A percentile compares a stretch with the other conserved stretches of the same genome.
Evolutionary conservation across 2,888 invertebrate genomes (phyloP).

Genomic region (Sinohyriopsis cumingii): DNA sequence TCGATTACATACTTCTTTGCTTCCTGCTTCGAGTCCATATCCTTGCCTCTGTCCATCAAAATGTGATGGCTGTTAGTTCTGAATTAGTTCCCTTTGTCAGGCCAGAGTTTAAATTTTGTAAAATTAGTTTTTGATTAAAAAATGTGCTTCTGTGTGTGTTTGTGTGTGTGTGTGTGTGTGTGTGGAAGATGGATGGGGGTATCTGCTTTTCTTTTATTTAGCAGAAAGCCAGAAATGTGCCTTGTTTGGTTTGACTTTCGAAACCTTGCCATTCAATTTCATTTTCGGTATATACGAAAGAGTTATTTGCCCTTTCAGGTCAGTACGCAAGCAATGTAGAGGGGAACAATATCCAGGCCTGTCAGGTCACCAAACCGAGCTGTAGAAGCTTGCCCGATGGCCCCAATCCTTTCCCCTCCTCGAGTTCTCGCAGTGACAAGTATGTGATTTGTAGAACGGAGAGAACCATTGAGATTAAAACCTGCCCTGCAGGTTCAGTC

Average conservation of each 20-base stretch:
- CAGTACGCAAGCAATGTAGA: conserved; percentile 38
- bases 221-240: too few species aligned
- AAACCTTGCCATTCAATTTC: background rate
- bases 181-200: too few species aligned
- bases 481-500: conserved; percentile 44
- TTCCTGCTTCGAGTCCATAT: too few species aligned
- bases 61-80: too few species aligned
- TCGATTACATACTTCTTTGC: too few species aligned
- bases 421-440: conserved; percentile 35
- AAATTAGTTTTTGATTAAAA: too few species aligned
- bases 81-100: too few species aligned
- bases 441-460: conserved; percentile 48
- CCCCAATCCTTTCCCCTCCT: conserved; percentile 43
- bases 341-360: conserved; percentile 23
- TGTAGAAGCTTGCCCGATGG: conserved; percentile 52
- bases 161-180: too few species aligned
- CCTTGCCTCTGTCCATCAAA: too few species aligned
- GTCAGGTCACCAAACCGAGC: conserved; percentile 41
- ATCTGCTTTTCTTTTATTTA: too few species aligned
- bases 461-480: conserved; percentile 40
- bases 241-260: background rate
- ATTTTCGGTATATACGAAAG: background rate
- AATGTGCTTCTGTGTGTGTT: too few species aligned
- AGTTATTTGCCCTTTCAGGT: conserved; percentile 34
- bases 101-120: too few species aligned